Conservation (phyloP, 37 sponge, comb jelly and placozoan species). For the Tethya wilhelma region DNA sequence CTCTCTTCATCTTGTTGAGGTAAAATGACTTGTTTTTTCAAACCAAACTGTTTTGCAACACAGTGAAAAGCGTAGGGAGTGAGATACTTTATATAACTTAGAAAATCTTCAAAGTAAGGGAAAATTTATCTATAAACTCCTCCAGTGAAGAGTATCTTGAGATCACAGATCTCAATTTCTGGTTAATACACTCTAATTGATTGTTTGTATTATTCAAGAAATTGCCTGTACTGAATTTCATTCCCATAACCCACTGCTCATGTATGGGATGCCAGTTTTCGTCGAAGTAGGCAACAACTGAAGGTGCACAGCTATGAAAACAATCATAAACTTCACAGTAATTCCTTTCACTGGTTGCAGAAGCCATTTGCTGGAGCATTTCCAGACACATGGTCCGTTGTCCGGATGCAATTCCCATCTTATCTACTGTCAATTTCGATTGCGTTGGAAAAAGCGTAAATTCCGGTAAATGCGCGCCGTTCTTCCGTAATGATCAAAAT, state of each 20-base stretch:
- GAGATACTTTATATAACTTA: conserved; percentile 11
- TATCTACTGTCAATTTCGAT: no score
- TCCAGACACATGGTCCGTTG: conserved; percentile 26
- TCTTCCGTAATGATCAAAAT: no score
- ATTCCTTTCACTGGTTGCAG: conserved; percentile 22
- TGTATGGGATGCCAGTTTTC: conserved; percentile 67
- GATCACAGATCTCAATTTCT: conserved; percentile 41
- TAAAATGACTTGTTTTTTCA: conserved; percentile 16
- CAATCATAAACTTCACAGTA: conserved; percentile 28
- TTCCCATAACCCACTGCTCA: conserved; percentile 49
- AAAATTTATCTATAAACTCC: conserved; percentile 40
- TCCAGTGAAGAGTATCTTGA: conserved; percentile 10
- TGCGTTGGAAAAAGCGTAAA: no score
- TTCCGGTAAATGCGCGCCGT: no score
- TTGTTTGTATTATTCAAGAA: conserved; percentile 58
- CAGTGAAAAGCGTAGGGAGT: conserved; percentile 32
- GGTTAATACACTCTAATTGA: conserved; percentile 38
- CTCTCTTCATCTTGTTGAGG: background rate
- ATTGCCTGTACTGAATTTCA: conserved; percentile 24
- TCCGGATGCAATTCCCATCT: conserved; percentile 38
- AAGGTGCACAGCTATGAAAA: conserved; percentile 4
- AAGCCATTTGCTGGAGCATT: conserved; percentile 38
- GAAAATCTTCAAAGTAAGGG: background rate
- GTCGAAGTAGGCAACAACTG: conserved; percentile 55
- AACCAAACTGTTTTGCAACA: conserved; percentile 29